Conservation (phyloP, 2,797 vertebrate species). For the Sebastes iracundus region DNA sequence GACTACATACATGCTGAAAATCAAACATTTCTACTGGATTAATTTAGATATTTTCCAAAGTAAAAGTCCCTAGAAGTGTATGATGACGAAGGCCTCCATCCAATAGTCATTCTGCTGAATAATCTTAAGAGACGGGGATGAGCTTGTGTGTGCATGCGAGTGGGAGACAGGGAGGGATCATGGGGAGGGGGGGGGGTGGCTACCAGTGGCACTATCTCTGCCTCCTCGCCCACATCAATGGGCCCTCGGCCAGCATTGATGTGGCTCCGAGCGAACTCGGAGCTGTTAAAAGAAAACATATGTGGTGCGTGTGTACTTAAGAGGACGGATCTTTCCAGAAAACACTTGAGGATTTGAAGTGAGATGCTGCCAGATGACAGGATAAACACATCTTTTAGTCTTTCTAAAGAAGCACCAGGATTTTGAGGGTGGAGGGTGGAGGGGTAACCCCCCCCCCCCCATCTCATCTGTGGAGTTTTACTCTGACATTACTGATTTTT, state of each 20-base stretch:
- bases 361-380: slow-evolving; percentile 32
- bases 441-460: not conserved
- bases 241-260: slow-evolving; percentile 58
- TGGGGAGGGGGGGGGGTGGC: too few species aligned
- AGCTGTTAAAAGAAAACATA: slow-evolving; percentile 71
- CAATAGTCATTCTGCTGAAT: slow-evolving; percentile 35
- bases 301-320: slow-evolving; percentile 34
- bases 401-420: slow-evolving; percentile 9
- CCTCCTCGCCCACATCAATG: slow-evolving; percentile 57
- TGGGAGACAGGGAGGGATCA: not conserved
- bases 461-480: not conserved
- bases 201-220: slow-evolving; percentile 33
- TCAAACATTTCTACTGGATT: rapidly evolving
- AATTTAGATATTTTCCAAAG: too few species aligned
- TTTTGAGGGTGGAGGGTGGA: not conserved
- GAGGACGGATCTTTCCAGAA: slow-evolving; percentile 39
- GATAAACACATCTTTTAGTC: slow-evolving; percentile 33
- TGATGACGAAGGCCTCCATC: not conserved
- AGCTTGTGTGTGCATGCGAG: not conserved
- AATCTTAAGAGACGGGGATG: slow-evolving; percentile 18
- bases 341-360: slow-evolving; percentile 33
- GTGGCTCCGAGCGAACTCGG: slow-evolving; percentile 66
- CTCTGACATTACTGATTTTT: not conserved
- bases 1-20: too few species aligned
- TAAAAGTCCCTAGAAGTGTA: too few species aligned